These are phyloP conservation scores for Phalangium opilio DNA, from an alignment of 2,888 invertebrate species.

Conservation along the genomic window DNA sequence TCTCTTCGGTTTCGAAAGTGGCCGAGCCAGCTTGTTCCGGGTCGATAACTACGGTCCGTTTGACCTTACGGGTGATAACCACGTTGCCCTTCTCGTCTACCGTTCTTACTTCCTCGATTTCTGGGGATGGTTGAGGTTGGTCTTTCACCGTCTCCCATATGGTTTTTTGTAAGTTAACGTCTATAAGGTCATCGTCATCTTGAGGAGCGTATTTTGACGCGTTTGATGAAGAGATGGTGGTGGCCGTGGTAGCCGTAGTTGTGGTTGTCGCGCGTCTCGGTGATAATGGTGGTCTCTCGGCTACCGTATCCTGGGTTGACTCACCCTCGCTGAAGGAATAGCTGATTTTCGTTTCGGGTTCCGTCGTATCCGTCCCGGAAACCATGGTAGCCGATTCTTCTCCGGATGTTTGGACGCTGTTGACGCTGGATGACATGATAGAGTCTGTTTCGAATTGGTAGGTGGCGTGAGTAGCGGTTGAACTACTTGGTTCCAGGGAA, in stretches of 20 bases:
- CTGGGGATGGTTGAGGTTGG: conserved; percentile 25
- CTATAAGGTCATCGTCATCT: too few species aligned
- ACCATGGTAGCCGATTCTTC: conserved; percentile 59
- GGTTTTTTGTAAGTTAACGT: too few species aligned
- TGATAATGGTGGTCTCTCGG: neutral
- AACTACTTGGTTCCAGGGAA: conserved; percentile 59
- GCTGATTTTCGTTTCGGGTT: conserved; percentile 29
- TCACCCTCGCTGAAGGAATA: conserved; percentile 9
- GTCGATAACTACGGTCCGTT: neutral
- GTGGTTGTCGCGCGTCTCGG: neutral
- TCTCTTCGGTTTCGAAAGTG: conserved; percentile 16
- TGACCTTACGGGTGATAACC: conserved; percentile 36
- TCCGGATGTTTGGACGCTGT: conserved; percentile 40
- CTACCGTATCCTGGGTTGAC: neutral
- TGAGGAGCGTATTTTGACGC: too few species aligned
- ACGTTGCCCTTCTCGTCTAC: conserved; percentile 40
- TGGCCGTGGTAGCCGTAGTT: neutral
- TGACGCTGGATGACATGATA: conserved; percentile 68
- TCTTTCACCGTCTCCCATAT: too few species aligned
- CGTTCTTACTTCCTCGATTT: conserved; percentile 37
- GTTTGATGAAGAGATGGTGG: too few species aligned
- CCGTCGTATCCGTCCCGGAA: conserved; percentile 54
- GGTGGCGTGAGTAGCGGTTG: conserved; percentile 63
- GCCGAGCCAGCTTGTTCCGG: conserved; percentile 6
- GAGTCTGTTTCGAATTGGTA: conserved; percentile 71